phyloP scores from a whole-genome alignment of 2,797 vertebrate species.

The Lepus townsendii region DNA sequence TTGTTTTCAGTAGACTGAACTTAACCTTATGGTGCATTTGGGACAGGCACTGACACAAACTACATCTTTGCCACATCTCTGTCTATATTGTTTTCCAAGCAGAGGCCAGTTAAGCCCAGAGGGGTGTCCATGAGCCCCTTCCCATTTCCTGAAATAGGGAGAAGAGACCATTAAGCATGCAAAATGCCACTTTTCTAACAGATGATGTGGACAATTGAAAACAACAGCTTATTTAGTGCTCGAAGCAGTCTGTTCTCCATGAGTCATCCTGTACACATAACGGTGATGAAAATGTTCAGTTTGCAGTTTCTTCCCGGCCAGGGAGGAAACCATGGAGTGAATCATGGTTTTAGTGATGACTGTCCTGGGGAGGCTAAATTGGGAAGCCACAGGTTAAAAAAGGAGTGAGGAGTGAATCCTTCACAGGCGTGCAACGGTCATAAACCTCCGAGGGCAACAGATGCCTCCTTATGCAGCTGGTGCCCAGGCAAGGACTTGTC shows the following conservation, averaged over 20 bases:
- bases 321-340: constrained; percentile 68
- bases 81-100: constrained; percentile 29
- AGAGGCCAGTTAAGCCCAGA: not conserved
- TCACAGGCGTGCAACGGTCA: not conserved
- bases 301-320: constrained; percentile 57
- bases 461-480: not conserved
- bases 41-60: not conserved
- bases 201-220: not conserved
- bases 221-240: constrained; percentile 45
- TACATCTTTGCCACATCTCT: not conserved
- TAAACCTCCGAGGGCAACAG: not conserved
- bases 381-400: constrained; percentile 74
- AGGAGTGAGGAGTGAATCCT: not conserved
- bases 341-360: constrained; percentile 49
- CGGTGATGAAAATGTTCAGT: constrained; percentile 54
- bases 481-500: not conserved
- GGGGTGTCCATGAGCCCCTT: constrained; percentile 4
- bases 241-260: constrained; percentile 47
- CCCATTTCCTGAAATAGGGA: constrained; percentile 12
- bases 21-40: constrained; percentile 11
- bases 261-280: constrained; percentile 70
- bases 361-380: constrained; percentile 62
- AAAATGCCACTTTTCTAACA: constrained; percentile 7
- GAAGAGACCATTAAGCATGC: not conserved
- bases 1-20: constrained; percentile 39